Base-by-base conservation (phyloP, 2,888 invertebrate species). In the Cheilosia scutellata region DNA sequence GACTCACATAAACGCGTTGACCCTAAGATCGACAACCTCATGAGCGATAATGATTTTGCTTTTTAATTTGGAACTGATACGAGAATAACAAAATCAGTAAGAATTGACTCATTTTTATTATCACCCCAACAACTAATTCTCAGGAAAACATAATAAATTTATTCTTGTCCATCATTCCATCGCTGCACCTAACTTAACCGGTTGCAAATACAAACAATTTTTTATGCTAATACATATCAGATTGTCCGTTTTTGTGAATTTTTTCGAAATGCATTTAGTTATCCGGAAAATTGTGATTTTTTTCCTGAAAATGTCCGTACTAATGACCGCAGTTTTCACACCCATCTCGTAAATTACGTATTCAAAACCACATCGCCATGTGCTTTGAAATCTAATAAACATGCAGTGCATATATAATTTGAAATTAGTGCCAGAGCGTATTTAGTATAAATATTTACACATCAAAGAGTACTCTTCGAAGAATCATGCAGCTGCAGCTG, bases 401-500 rank as follows among this genome's bases (percentile, higher is more conserved):
- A 51, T 51, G 51, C 57, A 37, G 33, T 7, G 31, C 57, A 57
- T 37, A 37, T 57, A n/a, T 9, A 57, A 16, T 55, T 33, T 7
- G 0, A 11, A 2, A 27, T n/a, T 16, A 47, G 5, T 5, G 16
- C 2, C n/a, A 16, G 7, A 7, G 0, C 13, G 11, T 27, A 27
- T 51, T 20, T 20, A 20, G 20, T 20, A 20, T 20, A 20, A 20
- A 20, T 20, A 20, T 20, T 29, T 13, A 27, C 51, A 51, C 51
- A 27, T 51, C 51, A 51, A 51, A 51, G 51, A 25, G n/a, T 3
- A 33, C 20, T 57, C 11, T 57, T 29, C 27, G 13, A 13, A 51
- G 51, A 51, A 29, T 27, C 58, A 16, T 27, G 25, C 11, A 49
- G 49, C 49, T 51, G 51, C 11, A 49, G 49, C 49, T 51, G 51